phyloP scores from a whole-genome alignment of 1,140 invertebrate species.

The Scaptomyza pallida region DNA sequence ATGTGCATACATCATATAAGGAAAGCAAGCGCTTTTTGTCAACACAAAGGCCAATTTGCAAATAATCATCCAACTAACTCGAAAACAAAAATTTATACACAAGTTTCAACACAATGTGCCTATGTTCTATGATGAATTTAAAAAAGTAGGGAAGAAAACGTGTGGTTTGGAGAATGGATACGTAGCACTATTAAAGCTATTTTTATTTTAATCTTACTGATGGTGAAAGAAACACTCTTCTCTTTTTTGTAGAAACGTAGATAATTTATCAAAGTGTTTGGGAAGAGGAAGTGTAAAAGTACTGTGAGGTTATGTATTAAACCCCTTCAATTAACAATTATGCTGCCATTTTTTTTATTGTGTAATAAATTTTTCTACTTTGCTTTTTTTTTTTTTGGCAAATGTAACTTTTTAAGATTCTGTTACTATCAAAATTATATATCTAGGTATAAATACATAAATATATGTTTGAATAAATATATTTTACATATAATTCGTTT shows the following conservation, averaged over 20 bases:
- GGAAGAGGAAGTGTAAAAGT: slow-evolving; percentile 18
- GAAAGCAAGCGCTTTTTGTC: slow-evolving; percentile 83
- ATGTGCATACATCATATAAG: slow-evolving; percentile 40
- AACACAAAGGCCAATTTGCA: slow-evolving; percentile 84
- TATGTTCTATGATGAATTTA: slow-evolving; percentile 24
- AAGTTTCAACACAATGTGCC: slow-evolving; percentile 41
- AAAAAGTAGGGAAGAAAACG: slow-evolving; percentile 1
- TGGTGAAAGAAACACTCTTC: background rate
- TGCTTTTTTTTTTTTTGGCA: background rate
- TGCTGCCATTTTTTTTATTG: slow-evolving; percentile 30
- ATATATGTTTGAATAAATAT: background rate
- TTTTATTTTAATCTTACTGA: background rate
- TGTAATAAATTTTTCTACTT: slow-evolving; percentile 7
- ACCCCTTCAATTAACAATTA: slow-evolving; percentile 7
- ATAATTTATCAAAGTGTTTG: slow-evolving; percentile 20
- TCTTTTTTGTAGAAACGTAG: background rate
- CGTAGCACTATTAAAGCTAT: background rate
- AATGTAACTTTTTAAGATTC: too few species aligned
- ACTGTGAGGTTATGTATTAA: slow-evolving; percentile 30
- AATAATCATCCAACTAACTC: slow-evolving; percentile 84
- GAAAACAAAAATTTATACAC: slow-evolving; percentile 78
- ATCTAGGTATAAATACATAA: too few species aligned
- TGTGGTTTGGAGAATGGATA: slow-evolving; percentile 5
- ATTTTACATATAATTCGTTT: too few species aligned
- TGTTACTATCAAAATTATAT: too few species aligned